These are phyloP conservation scores for Drosophila novamexicana DNA, from an alignment of 1,140 invertebrate genomes.

Conservation along the genomic window DNA sequence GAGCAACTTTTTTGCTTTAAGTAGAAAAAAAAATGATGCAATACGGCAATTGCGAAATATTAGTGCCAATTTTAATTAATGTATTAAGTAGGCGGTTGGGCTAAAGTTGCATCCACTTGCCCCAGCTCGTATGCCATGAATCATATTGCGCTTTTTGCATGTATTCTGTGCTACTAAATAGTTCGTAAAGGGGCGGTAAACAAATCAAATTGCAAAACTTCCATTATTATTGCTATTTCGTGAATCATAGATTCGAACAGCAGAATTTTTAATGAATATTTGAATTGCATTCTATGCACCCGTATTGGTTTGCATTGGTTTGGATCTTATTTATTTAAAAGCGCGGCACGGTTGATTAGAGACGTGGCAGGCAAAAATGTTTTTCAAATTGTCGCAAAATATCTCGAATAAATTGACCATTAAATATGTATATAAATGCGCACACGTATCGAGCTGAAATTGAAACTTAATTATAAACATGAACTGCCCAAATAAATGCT, in stretches of 20 bases:
- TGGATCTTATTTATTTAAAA: slow-evolving; percentile 28
- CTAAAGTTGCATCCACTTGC: not conserved
- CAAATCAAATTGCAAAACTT: slow-evolving; percentile 23
- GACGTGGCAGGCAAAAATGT: slow-evolving; percentile 20
- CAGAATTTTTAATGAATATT: slow-evolving; percentile 25
- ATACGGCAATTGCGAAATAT: slow-evolving; percentile 5
- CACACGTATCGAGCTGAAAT: not conserved
- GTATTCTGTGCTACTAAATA: slow-evolving; percentile 8
- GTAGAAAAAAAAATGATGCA: not conserved
- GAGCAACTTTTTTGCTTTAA: not conserved
- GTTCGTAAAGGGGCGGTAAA: slow-evolving; percentile 6
- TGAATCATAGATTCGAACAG: slow-evolving; percentile 2
- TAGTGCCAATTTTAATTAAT: slow-evolving; percentile 51
- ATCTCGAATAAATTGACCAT: slow-evolving; percentile 19
- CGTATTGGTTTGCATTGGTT: slow-evolving; percentile 25
- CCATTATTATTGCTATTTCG: slow-evolving; percentile 19
- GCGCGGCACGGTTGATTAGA: slow-evolving; percentile 5
- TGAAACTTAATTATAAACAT: slow-evolving; percentile 42
- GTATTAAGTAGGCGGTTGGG: slow-evolving; percentile 7
- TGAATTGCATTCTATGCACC: not conserved
- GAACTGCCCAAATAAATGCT: slow-evolving; percentile 18
- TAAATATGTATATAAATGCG: slow-evolving; percentile 8
- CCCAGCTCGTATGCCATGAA: not conserved
- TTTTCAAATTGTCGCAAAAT: slow-evolving; percentile 9
- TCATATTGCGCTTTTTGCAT: slow-evolving; percentile 22